Conservation (phyloP, 2,113 vertebrate species). For the Rhea americana region DNA sequence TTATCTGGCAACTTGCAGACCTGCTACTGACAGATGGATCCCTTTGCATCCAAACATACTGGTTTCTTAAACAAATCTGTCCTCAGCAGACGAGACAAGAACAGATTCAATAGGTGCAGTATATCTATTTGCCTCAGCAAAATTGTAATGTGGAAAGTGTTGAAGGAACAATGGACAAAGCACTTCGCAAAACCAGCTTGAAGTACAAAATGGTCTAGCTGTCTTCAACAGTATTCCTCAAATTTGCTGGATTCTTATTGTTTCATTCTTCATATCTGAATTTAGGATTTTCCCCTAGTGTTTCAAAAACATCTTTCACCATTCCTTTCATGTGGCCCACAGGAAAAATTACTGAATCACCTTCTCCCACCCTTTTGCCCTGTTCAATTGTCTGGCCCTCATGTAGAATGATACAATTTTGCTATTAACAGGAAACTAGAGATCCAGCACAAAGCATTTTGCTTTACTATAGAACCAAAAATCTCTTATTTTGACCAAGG, state of each 20-base stretch:
- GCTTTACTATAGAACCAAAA: background rate
- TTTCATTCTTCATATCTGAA: background rate
- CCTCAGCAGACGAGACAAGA: rapidly evolving
- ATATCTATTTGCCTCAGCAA: background rate
- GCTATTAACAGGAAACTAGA: background rate
- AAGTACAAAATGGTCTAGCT: background rate
- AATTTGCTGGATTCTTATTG: background rate
- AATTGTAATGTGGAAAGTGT: background rate
- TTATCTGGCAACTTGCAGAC: background rate
- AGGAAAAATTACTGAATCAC: background rate
- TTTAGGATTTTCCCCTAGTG: background rate
- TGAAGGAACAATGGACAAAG: background rate
- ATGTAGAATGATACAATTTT: background rate
- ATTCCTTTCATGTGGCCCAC: background rate
- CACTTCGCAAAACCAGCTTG: background rate
- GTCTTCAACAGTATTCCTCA: background rate
- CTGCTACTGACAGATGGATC: background rate
- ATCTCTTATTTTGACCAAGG: background rate
- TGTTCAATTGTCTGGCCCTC: background rate
- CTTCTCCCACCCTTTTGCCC: background rate
- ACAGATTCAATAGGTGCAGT: background rate
- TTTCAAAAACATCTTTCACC: background rate
- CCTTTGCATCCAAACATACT: background rate
- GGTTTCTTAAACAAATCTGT: background rate
- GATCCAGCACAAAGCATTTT: background rate